phyloP scores from a whole-genome alignment of 2,888 invertebrate genomes.

The Campopleginae sp. region DNA sequence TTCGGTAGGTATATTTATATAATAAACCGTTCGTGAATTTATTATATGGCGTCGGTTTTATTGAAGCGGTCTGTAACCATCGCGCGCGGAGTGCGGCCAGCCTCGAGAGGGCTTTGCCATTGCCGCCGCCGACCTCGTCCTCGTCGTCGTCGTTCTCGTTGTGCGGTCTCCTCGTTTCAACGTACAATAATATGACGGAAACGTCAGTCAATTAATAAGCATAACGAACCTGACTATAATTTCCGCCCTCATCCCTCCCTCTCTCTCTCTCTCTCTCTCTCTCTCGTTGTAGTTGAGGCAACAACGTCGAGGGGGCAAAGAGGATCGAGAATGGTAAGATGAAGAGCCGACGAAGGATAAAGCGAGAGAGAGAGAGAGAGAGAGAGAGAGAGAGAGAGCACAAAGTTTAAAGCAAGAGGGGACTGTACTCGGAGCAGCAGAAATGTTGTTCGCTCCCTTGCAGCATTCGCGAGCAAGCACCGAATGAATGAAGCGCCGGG shows the following conservation, averaged over 20 bases:
- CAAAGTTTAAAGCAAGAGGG: slow-evolving; percentile 67
- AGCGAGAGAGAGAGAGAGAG: slow-evolving; percentile 53
- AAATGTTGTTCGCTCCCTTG: slow-evolving; percentile 40
- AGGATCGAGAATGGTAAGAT: slow-evolving; percentile 41
- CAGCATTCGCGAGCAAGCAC: slow-evolving; percentile 59
- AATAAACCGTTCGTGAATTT: slow-evolving; percentile 58
- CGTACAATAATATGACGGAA: slow-evolving; percentile 82
- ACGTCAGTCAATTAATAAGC: slow-evolving; percentile 84
- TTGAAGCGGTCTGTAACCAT: slow-evolving; percentile 65
- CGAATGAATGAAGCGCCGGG: slow-evolving; percentile 81
- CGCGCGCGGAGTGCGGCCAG: slow-evolving; percentile 48
- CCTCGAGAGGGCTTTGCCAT: slow-evolving; percentile 65
- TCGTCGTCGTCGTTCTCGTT: no score
- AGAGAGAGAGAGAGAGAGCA: slow-evolving; percentile 46
- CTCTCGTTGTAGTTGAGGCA: slow-evolving; percentile 35
- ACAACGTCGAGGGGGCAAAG: not conserved
- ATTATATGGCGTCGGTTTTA: slow-evolving; percentile 67
- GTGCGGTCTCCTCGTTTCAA: slow-evolving; percentile 69
- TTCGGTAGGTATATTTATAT: slow-evolving; percentile 4
- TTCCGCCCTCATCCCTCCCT: slow-evolving; percentile 79
- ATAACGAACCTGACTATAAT: slow-evolving; percentile 83
- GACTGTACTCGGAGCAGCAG: slow-evolving; percentile 60
- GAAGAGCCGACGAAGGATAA: slow-evolving; percentile 45
- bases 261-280: not conserved
- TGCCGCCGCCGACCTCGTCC: slow-evolving; percentile 63